Conservation (phyloP, 53 echinoderm and acorn worm species). For the Astropecten irregularis region DNA sequence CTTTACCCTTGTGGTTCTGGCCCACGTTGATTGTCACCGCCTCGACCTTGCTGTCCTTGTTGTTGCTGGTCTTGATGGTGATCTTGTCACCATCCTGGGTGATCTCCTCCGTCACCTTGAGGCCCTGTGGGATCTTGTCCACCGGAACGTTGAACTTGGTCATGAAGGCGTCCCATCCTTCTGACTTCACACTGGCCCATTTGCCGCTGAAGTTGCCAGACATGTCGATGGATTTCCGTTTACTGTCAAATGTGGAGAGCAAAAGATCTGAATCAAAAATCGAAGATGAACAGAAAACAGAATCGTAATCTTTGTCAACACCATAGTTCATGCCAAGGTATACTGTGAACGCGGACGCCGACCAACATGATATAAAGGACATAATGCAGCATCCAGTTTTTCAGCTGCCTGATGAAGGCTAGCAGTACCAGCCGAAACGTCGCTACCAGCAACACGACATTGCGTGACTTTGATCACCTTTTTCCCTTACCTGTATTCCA, state of each 20-base stretch:
- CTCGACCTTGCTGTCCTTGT: background rate
- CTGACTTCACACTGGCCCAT: conserved; percentile 58
- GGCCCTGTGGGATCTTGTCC: conserved; percentile 61
- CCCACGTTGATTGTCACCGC: conserved; percentile 25
- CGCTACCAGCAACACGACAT: no score
- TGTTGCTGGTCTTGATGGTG: conserved; percentile 62
- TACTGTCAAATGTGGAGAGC: background rate
- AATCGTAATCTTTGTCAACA: no score
- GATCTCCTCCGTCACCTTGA: conserved; percentile 71
- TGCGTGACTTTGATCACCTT: no score
- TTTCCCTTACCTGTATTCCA: no score
- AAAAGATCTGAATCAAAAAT: no score
- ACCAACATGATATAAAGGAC: no score
- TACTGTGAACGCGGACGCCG: no score
- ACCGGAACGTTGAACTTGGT: conserved; percentile 40
- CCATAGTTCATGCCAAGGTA: no score
- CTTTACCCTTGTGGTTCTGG: conserved; percentile 13
- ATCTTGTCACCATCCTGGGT: conserved; percentile 65
- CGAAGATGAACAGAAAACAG: no score
- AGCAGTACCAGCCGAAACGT: no score
- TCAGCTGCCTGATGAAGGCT: no score
- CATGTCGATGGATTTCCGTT: background rate
- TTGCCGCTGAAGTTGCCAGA: conserved; percentile 62
- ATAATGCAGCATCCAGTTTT: no score
- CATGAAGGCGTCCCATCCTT: conserved; percentile 41